These are phyloP conservation scores for Seison nebaliae DNA, from an alignment of 1,140 invertebrate species.

Conservation along the genomic window DNA sequence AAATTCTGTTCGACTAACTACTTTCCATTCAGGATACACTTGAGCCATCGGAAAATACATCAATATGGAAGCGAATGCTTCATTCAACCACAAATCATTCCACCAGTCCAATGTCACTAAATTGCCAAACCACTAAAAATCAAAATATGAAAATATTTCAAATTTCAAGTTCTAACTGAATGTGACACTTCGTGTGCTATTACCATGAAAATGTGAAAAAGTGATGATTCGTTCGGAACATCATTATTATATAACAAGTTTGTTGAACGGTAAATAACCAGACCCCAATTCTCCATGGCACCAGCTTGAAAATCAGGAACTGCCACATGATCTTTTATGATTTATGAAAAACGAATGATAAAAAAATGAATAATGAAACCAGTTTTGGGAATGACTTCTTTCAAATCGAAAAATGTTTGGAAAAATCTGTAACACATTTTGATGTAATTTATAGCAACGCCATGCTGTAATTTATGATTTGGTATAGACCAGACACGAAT, in stretches of 20 bases:
- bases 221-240: conserved; percentile 17
- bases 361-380: conserved; percentile 1
- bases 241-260: neutral
- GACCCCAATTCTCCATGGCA: conserved; percentile 31
- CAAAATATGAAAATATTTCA: neutral
- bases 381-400: conserved; percentile 4
- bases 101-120: conserved; percentile 31
- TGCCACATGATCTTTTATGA: conserved; percentile 28
- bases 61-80: conserved; percentile 29
- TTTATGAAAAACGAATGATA: neutral
- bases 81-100: conserved; percentile 31
- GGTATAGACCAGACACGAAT: conserved; percentile 22
- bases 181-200: conserved; percentile 24
- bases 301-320: conserved; percentile 30
- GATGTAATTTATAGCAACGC: conserved; percentile 18
- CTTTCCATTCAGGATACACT: conserved; percentile 21
- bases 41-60: conserved; percentile 25
- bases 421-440: conserved; percentile 3
- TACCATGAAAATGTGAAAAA: conserved; percentile 22
- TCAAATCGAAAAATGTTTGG: conserved; percentile 6
- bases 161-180: conserved; percentile 11
- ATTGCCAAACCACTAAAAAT: conserved; percentile 29
- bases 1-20: conserved; percentile 15
- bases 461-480: conserved; percentile 20
- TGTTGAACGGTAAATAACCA: conserved; percentile 22